Evolutionary conservation across 2,888 invertebrate genomes (phyloP), one percentile per base, ranked within the genome.

Genomic region (Teleiodes luculella): DNA sequence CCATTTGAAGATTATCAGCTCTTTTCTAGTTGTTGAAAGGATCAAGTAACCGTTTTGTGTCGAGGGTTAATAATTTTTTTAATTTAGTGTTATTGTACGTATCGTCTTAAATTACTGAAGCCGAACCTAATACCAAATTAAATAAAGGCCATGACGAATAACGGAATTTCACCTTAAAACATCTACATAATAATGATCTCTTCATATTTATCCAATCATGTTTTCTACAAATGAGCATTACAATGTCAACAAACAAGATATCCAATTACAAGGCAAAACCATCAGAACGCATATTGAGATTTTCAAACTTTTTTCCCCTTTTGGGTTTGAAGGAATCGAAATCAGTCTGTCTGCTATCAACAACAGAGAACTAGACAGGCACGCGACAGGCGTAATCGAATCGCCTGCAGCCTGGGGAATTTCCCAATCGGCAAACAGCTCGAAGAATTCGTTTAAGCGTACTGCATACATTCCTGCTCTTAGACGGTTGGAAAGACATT

Each of bases 341-440:
- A 18, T 48, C 48, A 35, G 33, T 47, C 33, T 13, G 20, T 36
- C 16, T 36, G 24, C 49, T 24, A 51, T 45, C 50, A 55, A 56
- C 62, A 65, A 62, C 65, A 66, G 65, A 59, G 67, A 74, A 72
- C 74, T 70, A 72, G 70, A 66, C 72, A 72, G 68, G 68, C 68
- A 65, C 61, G 67, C 68, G 73, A 72, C 72, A 74, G 68, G 59
- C 68, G 74, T 79, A 78, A 80, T 78, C 74, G 77, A 78, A 81
- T 78, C 78, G 77, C 67, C 66, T 64, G 64, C 65, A 64, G 60
- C 58, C 53, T 52, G 60, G 68, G 74, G 78, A 76, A 77, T 75
- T 79, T 76, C 72, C 76, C 77, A 74, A 78, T 78, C 76, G 69
- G 69, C 67, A 71, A 78, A 74, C 71, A 72, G 72, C 65, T 70